phyloP scores from a whole-genome alignment of 2,888 invertebrate genomes.

The Lasioglossum villosulum region DNA sequence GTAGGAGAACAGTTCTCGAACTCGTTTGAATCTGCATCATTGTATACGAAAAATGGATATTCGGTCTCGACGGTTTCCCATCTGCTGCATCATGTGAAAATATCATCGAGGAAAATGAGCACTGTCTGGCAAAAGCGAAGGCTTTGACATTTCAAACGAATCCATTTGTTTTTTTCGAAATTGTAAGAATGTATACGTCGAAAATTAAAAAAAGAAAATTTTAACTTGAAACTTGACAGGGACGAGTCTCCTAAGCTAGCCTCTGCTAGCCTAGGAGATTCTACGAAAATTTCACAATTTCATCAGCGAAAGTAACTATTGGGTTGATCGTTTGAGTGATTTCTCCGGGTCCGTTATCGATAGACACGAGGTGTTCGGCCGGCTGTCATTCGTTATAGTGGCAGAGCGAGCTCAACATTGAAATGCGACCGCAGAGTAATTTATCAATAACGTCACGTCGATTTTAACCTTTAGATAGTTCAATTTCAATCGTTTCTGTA shows the following conservation, averaged over 20 bases:
- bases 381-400: background rate
- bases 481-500: constrained; percentile 15
- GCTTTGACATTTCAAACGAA: background rate
- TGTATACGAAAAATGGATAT: too few relatives aligned
- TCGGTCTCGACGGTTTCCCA: too few relatives aligned
- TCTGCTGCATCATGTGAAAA: too few relatives aligned
- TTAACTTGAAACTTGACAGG: too few relatives aligned
- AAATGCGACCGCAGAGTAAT: constrained; percentile 21
- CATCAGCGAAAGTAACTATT: background rate
- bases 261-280: background rate
- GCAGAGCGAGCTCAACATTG: background rate
- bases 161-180: background rate
- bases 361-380: background rate
- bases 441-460: constrained; percentile 29
- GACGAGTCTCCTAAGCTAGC: too few relatives aligned
- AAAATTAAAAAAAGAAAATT: too few relatives aligned
- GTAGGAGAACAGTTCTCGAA: too few relatives aligned
- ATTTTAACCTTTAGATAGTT: constrained; percentile 25
- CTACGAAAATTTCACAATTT: background rate
- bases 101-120: background rate
- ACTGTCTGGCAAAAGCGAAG: too few relatives aligned
- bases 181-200: background rate
- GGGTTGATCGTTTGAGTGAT: background rate
- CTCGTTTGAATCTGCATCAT: too few relatives aligned
- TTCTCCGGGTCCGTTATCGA: background rate